Conservation (phyloP, 2,113 vertebrate species). For the Phasianus colchicus region DNA sequence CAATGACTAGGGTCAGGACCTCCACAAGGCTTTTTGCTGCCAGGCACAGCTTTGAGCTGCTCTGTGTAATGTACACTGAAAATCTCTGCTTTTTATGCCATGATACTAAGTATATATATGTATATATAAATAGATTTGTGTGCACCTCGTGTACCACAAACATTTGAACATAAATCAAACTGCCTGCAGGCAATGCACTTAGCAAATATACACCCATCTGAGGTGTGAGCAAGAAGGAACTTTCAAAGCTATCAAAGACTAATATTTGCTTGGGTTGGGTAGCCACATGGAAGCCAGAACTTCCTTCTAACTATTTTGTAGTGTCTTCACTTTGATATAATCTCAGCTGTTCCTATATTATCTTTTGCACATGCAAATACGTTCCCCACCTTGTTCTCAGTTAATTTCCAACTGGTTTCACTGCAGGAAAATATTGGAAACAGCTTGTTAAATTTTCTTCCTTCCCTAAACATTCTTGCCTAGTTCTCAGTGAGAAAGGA, state of each 20-base stretch:
- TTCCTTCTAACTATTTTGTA: background rate
- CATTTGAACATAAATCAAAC: constrained; percentile 49
- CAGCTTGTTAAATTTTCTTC: background rate
- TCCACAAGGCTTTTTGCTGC: background rate
- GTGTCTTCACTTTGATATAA: constrained; percentile 17
- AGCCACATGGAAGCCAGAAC: background rate
- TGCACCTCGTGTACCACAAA: constrained; percentile 13
- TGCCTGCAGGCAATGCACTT: background rate
- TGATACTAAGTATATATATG: background rate
- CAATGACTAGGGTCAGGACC: background rate
- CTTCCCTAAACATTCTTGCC: background rate
- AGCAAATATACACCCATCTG: constrained; percentile 10
- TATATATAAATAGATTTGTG: constrained; percentile 13
- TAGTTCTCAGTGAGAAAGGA: background rate
- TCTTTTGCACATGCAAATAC: constrained; percentile 28
- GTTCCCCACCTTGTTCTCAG: background rate
- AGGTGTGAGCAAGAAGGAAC: constrained; percentile 27
- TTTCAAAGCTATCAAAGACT: constrained; percentile 40
- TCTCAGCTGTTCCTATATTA: constrained; percentile 7
- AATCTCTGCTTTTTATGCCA: constrained; percentile 28
- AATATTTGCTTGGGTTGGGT: constrained; percentile 10
- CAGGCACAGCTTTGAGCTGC: constrained; percentile 35
- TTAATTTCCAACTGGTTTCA: constrained; percentile 27
- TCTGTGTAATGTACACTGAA: background rate
- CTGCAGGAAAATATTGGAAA: background rate